Base-by-base conservation (phyloP, 2,113 vertebrate species). In the Apaloderma vittatum region DNA sequence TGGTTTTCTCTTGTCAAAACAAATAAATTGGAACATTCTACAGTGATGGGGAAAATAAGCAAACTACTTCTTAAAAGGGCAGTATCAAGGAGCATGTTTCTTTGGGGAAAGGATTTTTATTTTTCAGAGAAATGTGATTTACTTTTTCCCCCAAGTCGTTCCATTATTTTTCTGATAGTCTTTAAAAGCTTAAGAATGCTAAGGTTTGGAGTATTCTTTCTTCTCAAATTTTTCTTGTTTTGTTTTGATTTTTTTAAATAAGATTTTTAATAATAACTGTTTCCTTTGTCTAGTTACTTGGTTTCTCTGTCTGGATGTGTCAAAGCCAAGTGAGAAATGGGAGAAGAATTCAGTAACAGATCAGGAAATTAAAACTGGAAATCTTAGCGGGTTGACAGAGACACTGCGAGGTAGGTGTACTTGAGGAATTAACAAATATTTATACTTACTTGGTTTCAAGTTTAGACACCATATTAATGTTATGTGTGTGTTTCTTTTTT, bases 231-330 rank as follows among this genome's bases (percentile, higher is more conserved):
- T 88, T 43, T 12, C 36, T 17, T 24, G 3, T 0, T n/a, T 94
- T 86, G 83, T 89, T 87, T 51, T 40, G 4, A 77, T 94, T 86
- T 86, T 89, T 87, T 51, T 40, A 10, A 77, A 4, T 62, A 87
- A 76, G 17, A 81, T 32, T 79, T 40, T 40, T 40, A 40, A 40
- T 40, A 40, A 40, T 40, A 40, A 40, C 20, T 71, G 11, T 94
- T 92, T 95, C 52, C 22, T 91, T 48, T 86, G 51, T 90, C 86
- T 92, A 63, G 78, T 88, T 90, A 62, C 22, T 67, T 83, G 51
- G 22, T 59, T 92, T 71, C 32, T 66, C 79, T 85, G 21, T 72
- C 87, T 40, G 62, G 66, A 76, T 83, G 59, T 77, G 90, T 79
- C 0, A 0, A 83, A 95, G 48, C 29, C 68, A 86, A 77, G 18